phyloP scores from a whole-genome alignment of 2,113 vertebrate genomes.

The Columba janthina region DNA sequence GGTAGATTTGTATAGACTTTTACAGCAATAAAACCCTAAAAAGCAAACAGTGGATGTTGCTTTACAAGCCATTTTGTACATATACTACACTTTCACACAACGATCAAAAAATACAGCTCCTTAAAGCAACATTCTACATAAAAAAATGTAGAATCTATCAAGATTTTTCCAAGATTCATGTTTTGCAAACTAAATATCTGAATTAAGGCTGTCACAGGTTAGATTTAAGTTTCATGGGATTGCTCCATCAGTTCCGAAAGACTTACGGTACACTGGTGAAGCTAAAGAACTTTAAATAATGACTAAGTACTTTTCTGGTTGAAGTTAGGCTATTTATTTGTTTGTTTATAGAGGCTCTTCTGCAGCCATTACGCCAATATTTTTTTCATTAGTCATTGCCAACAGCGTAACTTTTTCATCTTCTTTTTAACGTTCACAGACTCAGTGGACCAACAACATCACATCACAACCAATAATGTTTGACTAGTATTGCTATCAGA shows the following conservation, averaged over 20 bases:
- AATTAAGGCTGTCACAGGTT: constrained; percentile 39
- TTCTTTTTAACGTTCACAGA: not conserved
- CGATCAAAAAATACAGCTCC: constrained; percentile 52
- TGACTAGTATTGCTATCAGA: not conserved
- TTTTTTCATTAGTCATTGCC: not conserved
- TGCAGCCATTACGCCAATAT: not conserved
- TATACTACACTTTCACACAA: constrained; percentile 25
- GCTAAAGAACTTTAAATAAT: not conserved
- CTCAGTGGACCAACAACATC: not conserved
- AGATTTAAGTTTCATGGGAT: constrained; percentile 44
- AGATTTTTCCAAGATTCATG: constrained; percentile 61
- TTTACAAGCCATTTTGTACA: constrained; percentile 12
- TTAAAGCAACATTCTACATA: constrained; percentile 46
- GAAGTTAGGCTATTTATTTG: not conserved
- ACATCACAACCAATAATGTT: not conserved
- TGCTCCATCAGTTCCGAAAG: constrained; percentile 19
- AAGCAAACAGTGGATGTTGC: no score
- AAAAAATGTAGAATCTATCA: constrained; percentile 52
- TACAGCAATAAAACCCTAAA: no score
- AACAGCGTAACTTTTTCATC: not conserved
- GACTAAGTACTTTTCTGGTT: not conserved
- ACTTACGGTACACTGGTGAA: not conserved
- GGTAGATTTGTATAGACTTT: no score
- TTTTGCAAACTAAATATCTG: constrained; percentile 53
- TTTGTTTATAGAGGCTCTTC: not conserved